These are phyloP conservation scores for Agrochola litura DNA, from an alignment of 2,888 invertebrate species.

Conservation along the genomic window DNA sequence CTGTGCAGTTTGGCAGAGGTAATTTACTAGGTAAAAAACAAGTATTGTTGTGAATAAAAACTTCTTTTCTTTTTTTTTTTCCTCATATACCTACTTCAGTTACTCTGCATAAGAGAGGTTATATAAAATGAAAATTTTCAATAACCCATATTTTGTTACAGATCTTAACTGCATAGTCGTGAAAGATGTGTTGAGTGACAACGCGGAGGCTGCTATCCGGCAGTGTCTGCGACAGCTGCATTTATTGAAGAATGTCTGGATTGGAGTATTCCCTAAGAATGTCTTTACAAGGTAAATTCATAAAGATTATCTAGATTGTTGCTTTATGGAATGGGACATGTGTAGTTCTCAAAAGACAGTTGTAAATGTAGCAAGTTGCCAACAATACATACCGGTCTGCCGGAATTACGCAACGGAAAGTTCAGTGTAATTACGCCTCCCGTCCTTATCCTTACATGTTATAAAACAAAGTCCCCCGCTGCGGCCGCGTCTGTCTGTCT, in stretches of 20 bases:
- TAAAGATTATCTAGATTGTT: background rate
- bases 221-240: constrained; percentile 96
- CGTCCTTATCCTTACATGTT: too few relatives aligned
- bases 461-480: too few relatives aligned
- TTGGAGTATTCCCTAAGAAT: constrained; percentile 94
- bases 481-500: too few relatives aligned
- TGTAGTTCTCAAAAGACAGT: background rate
- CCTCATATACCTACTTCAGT: background rate
- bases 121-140: background rate
- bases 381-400: background rate
- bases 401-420: background rate
- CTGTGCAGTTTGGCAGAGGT: too few relatives aligned
- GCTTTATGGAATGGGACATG: background rate
- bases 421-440: background rate
- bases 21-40: too few relatives aligned
- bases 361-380: background rate
- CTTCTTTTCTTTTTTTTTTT: too few relatives aligned
- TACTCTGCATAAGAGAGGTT: background rate
- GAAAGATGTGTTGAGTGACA: constrained; percentile 90
- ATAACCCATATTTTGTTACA: constrained; percentile 66
- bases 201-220: constrained; percentile 93
- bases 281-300: constrained; percentile 92
- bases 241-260: constrained; percentile 96
- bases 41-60: too few relatives aligned
- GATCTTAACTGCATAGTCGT: constrained; percentile 88